A percentile compares a stretch with the other conserved stretches of the same genome.
phyloP scores from a whole-genome alignment of 2,888 invertebrate species.

The Cerceris ruficornis region DNA sequence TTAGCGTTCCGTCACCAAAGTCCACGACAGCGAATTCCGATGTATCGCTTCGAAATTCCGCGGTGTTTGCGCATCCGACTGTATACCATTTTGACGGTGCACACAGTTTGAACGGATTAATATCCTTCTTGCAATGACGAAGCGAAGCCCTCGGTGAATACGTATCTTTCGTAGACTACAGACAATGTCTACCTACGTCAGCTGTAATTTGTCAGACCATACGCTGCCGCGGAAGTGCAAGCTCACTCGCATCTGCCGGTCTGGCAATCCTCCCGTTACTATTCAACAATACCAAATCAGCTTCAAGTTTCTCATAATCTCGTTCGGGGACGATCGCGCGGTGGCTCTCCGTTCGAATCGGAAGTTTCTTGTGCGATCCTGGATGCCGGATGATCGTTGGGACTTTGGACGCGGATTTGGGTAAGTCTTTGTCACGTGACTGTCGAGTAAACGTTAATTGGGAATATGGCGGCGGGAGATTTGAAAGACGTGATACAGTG shows the following conservation, averaged over 20 bases:
- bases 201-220: slow-evolving; percentile 47
- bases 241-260: slow-evolving; percentile 35
- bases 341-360: slow-evolving; percentile 16
- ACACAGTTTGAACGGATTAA: slow-evolving; percentile 27
- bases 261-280: not conserved
- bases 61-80: not conserved
- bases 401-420: not conserved
- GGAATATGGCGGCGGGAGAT: too few species aligned
- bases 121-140: slow-evolving; percentile 8
- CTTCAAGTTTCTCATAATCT: slow-evolving; percentile 38
- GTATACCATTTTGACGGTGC: not conserved
- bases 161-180: slow-evolving; percentile 15
- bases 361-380: slow-evolving; percentile 1
- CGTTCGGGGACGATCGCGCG: not conserved
- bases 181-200: slow-evolving; percentile 40
- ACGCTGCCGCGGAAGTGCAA: slow-evolving; percentile 24
- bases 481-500: too few species aligned
- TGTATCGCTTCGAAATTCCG: not conserved
- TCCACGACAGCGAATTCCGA: too few species aligned
- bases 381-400: not conserved
- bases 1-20: too few species aligned
- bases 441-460: too few species aligned
- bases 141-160: not conserved
- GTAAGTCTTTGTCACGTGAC: too few species aligned
- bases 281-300: slow-evolving; percentile 45